phyloP scores from a whole-genome alignment of 1,140 invertebrate genomes.

The Bilobella aurantiaca region DNA sequence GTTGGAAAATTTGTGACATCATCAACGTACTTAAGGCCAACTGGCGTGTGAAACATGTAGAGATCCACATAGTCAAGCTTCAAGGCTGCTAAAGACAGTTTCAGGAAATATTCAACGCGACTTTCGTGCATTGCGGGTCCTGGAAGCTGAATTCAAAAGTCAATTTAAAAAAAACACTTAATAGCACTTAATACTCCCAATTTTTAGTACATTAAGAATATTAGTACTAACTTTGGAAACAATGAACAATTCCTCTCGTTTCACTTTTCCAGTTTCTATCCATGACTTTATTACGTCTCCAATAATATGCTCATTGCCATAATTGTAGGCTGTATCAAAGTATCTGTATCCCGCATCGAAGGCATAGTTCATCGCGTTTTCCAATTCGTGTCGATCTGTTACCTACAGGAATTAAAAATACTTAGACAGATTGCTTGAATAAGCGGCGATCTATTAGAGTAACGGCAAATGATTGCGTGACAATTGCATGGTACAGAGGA shows the following conservation, averaged over 20 bases:
- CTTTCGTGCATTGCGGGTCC: slow-evolving; percentile 42
- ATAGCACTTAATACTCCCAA: neutral
- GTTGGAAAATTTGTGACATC: slow-evolving; percentile 26
- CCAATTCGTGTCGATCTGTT: slow-evolving; percentile 26
- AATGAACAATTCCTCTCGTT: slow-evolving; percentile 40
- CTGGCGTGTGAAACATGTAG: slow-evolving; percentile 45
- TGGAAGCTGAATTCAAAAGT: slow-evolving; percentile 37
- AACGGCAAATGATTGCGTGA: no score
- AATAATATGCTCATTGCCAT: slow-evolving; percentile 39
- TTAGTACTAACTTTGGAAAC: slow-evolving; percentile 37
- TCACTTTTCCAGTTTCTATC: slow-evolving; percentile 36
- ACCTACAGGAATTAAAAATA: slow-evolving; percentile 10
- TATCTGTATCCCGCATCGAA: slow-evolving; percentile 39
- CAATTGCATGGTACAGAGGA: no score
- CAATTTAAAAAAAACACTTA: neutral
- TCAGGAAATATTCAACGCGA: slow-evolving; percentile 61
- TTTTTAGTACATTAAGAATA: neutral
- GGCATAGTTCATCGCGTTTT: slow-evolving; percentile 37
- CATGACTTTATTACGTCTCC: slow-evolving; percentile 37
- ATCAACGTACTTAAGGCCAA: slow-evolving; percentile 35
- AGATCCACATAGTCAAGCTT: slow-evolving; percentile 70
- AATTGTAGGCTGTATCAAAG: slow-evolving; percentile 38
- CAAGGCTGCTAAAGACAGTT: slow-evolving; percentile 59
- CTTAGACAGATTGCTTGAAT: no score
- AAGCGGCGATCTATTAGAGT: no score